Percentiles rank a stretch among this genome's conserved stretches.
These are phyloP conservation scores for Ginglymostoma cirratum DNA, from an alignment of 2,113 vertebrate species.

Conservation along the genomic window DNA sequence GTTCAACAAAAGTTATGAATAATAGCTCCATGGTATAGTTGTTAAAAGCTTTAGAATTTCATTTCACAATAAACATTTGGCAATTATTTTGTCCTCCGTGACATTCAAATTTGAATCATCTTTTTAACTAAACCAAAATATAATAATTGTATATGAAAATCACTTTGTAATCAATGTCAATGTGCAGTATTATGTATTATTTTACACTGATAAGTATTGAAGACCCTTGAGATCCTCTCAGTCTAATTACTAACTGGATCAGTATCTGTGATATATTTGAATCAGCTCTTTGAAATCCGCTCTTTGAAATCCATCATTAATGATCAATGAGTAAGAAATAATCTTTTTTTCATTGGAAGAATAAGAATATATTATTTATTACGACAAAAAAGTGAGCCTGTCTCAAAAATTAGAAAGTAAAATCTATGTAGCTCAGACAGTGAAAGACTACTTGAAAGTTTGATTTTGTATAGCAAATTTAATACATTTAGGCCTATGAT, in stretches of 20 bases:
- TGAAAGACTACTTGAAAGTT: neutral
- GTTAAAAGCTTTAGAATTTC: neutral
- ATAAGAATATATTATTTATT: neutral
- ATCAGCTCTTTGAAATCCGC: neutral
- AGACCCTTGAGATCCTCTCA: neutral
- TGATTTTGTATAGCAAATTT: constrained; percentile 15
- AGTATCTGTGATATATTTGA: neutral
- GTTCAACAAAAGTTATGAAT: neutral
- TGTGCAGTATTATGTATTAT: neutral
- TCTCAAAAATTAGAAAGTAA: neutral
- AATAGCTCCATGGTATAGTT: neutral
- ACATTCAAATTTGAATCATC: neutral
- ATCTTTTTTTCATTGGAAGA: neutral
- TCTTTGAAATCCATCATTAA: neutral
- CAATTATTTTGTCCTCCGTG: neutral
- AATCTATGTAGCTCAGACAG: neutral
- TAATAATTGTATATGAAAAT: neutral
- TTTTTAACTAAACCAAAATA: too few species aligned
- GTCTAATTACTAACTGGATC: neutral
- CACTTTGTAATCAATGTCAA: neutral
- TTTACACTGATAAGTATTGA: neutral
- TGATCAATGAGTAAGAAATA: neutral
- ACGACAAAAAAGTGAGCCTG: neutral
- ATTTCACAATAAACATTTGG: neutral
- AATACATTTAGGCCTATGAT: neutral